phyloP scores from a whole-genome alignment of 2,888 invertebrate species.

The Rhynchonema sp. region DNA sequence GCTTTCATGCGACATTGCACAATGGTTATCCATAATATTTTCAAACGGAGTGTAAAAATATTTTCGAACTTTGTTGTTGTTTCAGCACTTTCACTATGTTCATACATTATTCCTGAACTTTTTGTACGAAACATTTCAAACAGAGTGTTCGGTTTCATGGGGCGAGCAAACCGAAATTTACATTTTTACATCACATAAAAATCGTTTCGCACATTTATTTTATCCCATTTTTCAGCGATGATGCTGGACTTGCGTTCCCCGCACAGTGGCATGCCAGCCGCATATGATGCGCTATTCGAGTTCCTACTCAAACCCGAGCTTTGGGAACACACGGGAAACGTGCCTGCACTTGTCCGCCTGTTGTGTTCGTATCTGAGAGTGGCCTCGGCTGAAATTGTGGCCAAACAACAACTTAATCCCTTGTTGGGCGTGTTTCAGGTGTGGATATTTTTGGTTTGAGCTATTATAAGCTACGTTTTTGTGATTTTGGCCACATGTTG shows the following conservation, averaged over 20 bases:
- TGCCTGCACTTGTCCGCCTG: conserved; percentile 57
- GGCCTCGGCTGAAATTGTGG: conserved; percentile 47
- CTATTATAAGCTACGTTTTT: conserved; percentile 35
- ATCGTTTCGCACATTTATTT: background rate
- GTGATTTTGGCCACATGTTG: too few relatives aligned
- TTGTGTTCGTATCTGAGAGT: conserved; percentile 48
- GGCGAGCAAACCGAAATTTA: too few relatives aligned
- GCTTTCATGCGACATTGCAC: too few relatives aligned
- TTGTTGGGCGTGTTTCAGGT: conserved; percentile 86
- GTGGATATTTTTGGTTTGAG: too few relatives aligned
- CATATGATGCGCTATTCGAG: conserved; percentile 71
- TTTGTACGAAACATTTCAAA: too few relatives aligned
- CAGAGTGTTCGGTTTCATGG: too few relatives aligned
- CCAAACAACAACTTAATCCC: conserved; percentile 44
- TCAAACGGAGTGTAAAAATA: too few relatives aligned
- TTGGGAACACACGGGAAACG: conserved; percentile 82
- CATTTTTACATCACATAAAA: too few relatives aligned
- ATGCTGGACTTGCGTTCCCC: conserved; percentile 46
- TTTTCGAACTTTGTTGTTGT: too few relatives aligned
- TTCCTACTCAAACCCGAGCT: conserved; percentile 68
- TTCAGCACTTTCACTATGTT: too few relatives aligned
- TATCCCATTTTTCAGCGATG: conserved; percentile 42
- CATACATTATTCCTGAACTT: too few relatives aligned
- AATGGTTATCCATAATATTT: too few relatives aligned
- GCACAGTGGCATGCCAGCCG: conserved; percentile 40